These are phyloP conservation scores for Rutilus rutilus DNA, from an alignment of 2,113 vertebrate species.

Conservation along the genomic window DNA sequence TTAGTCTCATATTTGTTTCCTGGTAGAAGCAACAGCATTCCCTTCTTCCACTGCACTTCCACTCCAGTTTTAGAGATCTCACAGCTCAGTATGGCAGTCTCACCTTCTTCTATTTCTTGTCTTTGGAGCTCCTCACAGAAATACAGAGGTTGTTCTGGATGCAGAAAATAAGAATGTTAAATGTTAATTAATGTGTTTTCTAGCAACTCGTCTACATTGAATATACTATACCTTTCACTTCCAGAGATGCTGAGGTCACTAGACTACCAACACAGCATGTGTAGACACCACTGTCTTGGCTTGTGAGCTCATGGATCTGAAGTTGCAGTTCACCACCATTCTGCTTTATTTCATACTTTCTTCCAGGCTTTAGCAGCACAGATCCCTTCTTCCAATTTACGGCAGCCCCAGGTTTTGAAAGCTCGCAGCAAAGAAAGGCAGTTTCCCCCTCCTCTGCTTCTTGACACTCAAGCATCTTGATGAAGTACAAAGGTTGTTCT, in stretches of 20 bases:
- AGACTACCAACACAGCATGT: slow-evolving; percentile 65
- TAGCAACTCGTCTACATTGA: background rate
- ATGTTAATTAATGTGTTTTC: background rate
- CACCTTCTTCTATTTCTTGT: slow-evolving; percentile 74
- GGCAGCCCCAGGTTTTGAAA: slow-evolving; percentile 72
- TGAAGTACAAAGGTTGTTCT: slow-evolving; percentile 61
- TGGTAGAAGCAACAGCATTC: slow-evolving; percentile 67
- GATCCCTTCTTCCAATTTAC: slow-evolving; percentile 86
- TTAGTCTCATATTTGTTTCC: slow-evolving; percentile 83
- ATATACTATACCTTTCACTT: slow-evolving; percentile 61
- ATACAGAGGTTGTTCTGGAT: slow-evolving; percentile 44
- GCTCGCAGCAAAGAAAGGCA: slow-evolving; percentile 80
- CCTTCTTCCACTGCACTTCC: slow-evolving; percentile 73
- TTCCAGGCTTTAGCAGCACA: slow-evolving; percentile 73
- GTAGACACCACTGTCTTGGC: slow-evolving; percentile 74
- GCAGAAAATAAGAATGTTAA: background rate
- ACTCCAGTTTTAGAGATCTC: slow-evolving; percentile 75
- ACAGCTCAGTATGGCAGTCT: slow-evolving; percentile 72
- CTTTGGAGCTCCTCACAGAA: slow-evolving; percentile 64
- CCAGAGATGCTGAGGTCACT: slow-evolving; percentile 70
- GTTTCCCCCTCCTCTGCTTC: slow-evolving; percentile 80
- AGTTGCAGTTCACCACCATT: slow-evolving; percentile 75
- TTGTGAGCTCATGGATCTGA: slow-evolving; percentile 71
- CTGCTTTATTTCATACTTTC: slow-evolving; percentile 75
- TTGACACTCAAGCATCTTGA: slow-evolving; percentile 81